A percentile compares a stretch with the other conserved stretches of the same genome.
phyloP scores from a whole-genome alignment of 1,140 invertebrate genomes.

The Hylaeus anthracinus region DNA sequence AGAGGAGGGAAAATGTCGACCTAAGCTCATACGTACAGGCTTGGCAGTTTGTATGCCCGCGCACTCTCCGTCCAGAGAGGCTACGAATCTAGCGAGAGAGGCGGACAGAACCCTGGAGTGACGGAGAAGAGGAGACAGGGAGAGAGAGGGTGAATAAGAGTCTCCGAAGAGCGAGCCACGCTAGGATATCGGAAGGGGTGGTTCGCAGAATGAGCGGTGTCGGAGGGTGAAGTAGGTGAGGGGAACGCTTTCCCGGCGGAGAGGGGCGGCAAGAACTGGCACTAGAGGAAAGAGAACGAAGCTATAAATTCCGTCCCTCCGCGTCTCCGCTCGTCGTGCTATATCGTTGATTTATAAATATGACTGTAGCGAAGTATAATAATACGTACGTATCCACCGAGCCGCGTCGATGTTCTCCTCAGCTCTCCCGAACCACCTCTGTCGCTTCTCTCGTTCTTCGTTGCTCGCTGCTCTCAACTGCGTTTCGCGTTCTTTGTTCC shows the following conservation, averaged over 20 bases:
- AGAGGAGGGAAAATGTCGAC: constrained; percentile 80
- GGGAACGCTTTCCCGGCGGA: constrained; percentile 45
- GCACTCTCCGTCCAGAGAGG: constrained; percentile 63
- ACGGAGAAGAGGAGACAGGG: constrained; percentile 42
- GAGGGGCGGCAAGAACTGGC: constrained; percentile 62
- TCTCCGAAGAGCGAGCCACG: constrained; percentile 32
- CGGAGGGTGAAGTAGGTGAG: constrained; percentile 50
- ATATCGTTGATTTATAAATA: constrained; percentile 83
- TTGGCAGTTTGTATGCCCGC: constrained; percentile 78
- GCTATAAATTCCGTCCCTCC: constrained; percentile 81
- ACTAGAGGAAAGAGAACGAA: constrained; percentile 76
- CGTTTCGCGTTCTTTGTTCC: background rate
- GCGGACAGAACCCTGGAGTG: constrained; percentile 44
- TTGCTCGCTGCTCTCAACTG: constrained; percentile 35
- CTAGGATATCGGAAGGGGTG: constrained; percentile 67
- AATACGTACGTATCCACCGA: constrained; percentile 76
- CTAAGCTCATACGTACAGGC: constrained; percentile 80
- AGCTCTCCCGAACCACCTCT: constrained; percentile 20
- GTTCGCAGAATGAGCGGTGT: constrained; percentile 60
- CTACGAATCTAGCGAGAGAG: constrained; percentile 58
- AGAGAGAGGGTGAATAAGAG: constrained; percentile 40
- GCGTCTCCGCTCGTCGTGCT: constrained; percentile 77
- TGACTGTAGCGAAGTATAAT: constrained; percentile 82
- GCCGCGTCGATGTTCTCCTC: constrained; percentile 53
- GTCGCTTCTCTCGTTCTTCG: constrained; percentile 29